Conservation (phyloP, 1,140 invertebrate genomes). For the Venturia canescens region DNA sequence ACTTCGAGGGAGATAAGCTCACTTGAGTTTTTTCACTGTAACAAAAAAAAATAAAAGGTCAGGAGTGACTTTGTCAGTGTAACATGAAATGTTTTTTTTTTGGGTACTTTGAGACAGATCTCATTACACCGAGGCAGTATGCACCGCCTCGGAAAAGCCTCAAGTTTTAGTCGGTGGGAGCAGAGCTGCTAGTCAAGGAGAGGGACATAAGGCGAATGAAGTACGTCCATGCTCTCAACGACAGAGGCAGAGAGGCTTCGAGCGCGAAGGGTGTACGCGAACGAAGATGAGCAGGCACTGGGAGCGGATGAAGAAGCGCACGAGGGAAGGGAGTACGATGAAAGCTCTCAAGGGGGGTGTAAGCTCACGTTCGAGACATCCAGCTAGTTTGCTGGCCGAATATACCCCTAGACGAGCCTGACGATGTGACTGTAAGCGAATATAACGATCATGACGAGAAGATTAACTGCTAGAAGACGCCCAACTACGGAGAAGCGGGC, state of each 20-base stretch:
- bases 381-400: conserved; percentile 4
- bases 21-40: background rate
- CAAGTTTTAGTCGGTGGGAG: conserved; percentile 33
- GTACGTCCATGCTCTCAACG: background rate
- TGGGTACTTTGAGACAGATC: conserved; percentile 20
- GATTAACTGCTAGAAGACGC: conserved; percentile 1
- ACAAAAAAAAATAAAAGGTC: background rate
- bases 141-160: conserved; percentile 34
- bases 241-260: background rate
- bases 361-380: conserved; percentile 20
- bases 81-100: background rate
- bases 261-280: too few relatives aligned
- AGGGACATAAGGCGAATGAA: conserved; percentile 24
- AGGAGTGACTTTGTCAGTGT: background rate
- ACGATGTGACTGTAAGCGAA: background rate
- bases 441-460: conserved; percentile 21
- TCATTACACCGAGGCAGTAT: conserved; percentile 46
- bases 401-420: background rate
- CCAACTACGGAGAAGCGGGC: background rate
- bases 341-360: conserved; percentile 1
- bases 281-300: background rate
- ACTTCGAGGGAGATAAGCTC: background rate
- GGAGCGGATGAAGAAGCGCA: background rate
- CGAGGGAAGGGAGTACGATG: background rate
- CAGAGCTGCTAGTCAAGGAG: conserved; percentile 6